Conservation (phyloP, 2,113 vertebrate genomes). For the Gopherus evgoodei region DNA sequence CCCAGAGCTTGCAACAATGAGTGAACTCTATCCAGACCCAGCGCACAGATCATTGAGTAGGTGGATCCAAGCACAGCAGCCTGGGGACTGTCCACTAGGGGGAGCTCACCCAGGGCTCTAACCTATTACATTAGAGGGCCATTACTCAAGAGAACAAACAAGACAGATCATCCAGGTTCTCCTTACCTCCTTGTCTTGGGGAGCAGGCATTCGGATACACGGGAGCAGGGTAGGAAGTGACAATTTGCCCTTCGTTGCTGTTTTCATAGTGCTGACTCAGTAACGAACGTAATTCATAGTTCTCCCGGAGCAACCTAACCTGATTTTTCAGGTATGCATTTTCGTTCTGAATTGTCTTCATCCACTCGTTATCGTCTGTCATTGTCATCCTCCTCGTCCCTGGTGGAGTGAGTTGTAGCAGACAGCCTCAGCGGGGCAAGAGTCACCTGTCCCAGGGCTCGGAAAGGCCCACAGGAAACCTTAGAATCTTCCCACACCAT, state of each 20-base stretch:
- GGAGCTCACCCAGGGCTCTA: rapidly evolving
- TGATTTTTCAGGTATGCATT: slow-evolving; percentile 66
- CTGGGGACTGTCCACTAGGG: rapidly evolving
- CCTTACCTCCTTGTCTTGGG: slow-evolving; percentile 33
- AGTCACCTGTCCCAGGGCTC: not conserved
- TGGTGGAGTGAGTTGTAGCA: not conserved
- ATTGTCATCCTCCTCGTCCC: not conserved
- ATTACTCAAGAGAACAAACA: not conserved
- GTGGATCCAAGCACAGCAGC: too few species aligned
- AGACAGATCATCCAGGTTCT: not conserved
- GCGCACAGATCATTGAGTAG: too few species aligned
- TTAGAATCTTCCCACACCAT: slow-evolving; percentile 27
- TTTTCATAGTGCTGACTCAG: slow-evolving; percentile 53
- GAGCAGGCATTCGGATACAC: slow-evolving; percentile 29
- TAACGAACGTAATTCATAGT: slow-evolving; percentile 62
- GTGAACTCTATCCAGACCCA: not conserved
- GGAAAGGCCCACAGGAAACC: not conserved
- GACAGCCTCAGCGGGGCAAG: slow-evolving; percentile 7
- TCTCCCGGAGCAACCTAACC: slow-evolving; percentile 66
- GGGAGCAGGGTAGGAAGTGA: not conserved
- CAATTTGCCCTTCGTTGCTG: not conserved
- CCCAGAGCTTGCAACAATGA: not conserved
- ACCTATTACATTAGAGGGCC: not conserved
- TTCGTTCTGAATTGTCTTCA: slow-evolving; percentile 60
- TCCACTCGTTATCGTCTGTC: slow-evolving; percentile 42